Conservation (phyloP, 2,797 vertebrate genomes). For the Karalla daura region DNA sequence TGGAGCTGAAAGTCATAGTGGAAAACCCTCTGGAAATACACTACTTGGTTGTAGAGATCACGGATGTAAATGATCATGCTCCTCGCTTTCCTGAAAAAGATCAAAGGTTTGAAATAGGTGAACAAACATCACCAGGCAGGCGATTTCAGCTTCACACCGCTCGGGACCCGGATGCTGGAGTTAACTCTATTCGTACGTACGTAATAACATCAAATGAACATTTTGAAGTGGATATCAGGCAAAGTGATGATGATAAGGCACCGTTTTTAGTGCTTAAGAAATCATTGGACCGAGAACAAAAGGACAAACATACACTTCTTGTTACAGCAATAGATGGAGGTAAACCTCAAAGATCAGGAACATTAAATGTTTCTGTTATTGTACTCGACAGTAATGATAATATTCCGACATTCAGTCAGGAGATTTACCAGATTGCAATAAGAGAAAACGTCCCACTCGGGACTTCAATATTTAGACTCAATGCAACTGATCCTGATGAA, state of each 20-base stretch:
- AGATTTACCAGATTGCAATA: conserved; percentile 54
- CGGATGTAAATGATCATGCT: conserved; percentile 82
- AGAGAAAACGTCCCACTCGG: conserved; percentile 56
- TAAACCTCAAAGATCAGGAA: conserved; percentile 54
- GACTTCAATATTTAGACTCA: conserved; percentile 41
- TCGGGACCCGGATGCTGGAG: conserved; percentile 83
- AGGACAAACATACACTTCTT: conserved; percentile 16
- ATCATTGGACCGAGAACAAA: conserved; percentile 68
- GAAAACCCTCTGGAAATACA: conserved; percentile 85
- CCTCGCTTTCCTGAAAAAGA: conserved; percentile 69
- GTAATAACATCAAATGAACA: conserved; percentile 69
- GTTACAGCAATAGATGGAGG: conserved; percentile 75
- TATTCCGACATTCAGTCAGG: conserved; percentile 58
- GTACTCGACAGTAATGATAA: conserved; percentile 74
- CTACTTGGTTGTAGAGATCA: conserved; percentile 76
- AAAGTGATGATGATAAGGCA: conserved; percentile 65
- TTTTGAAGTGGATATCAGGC: conserved; percentile 70
- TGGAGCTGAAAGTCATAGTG: conserved; percentile 81
- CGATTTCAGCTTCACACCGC: conserved; percentile 83
- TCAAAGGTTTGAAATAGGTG: conserved; percentile 67
- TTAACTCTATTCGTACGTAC: conserved; percentile 76
- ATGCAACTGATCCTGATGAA: conserved; percentile 40
- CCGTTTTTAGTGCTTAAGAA: conserved; percentile 74
- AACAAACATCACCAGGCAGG: conserved; percentile 52
- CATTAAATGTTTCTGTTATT: conserved; percentile 57